These are phyloP conservation scores for Silvanus unidentatus DNA, from an alignment of 2,888 invertebrate species.

Conservation along the genomic window DNA sequence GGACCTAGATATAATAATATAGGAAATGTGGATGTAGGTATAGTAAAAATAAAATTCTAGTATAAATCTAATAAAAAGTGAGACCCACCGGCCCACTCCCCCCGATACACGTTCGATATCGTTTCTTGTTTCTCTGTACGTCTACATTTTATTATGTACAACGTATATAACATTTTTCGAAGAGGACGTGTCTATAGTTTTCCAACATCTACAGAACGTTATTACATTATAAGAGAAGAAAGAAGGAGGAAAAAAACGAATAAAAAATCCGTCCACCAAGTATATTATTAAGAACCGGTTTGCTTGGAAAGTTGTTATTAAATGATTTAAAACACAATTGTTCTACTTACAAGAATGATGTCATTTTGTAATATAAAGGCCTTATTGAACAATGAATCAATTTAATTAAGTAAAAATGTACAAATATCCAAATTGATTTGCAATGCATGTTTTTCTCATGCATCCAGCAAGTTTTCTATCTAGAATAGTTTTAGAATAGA, in stretches of 20 bases:
- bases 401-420: slow-evolving; percentile 8
- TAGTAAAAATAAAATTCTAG: slow-evolving; percentile 22
- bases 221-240: slow-evolving; percentile 32
- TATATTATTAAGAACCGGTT: slow-evolving; percentile 39
- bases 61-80: slow-evolving; percentile 22
- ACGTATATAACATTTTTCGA: neutral
- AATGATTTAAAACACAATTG: slow-evolving; percentile 41
- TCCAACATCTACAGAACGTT: slow-evolving; percentile 19
- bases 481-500: too few relatives aligned
- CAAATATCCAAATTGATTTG: too few relatives aligned
- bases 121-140: neutral
- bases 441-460: too few relatives aligned
- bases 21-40: slow-evolving; percentile 4
- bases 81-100: neutral
- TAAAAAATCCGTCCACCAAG: slow-evolving; percentile 17
- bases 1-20: slow-evolving; percentile 13
- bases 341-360: slow-evolving; percentile 41
- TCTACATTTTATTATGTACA: slow-evolving; percentile 8
- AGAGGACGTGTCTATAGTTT: slow-evolving; percentile 18
- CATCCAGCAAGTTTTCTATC: too few relatives aligned
- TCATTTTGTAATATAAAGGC: slow-evolving; percentile 29
- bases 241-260: slow-evolving; percentile 12
- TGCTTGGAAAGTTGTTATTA: slow-evolving; percentile 40
- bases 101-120: slow-evolving; percentile 5
- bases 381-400: slow-evolving; percentile 27